Conservation (phyloP, 2,888 invertebrate genomes). For the Drosophila gaucha region DNA sequence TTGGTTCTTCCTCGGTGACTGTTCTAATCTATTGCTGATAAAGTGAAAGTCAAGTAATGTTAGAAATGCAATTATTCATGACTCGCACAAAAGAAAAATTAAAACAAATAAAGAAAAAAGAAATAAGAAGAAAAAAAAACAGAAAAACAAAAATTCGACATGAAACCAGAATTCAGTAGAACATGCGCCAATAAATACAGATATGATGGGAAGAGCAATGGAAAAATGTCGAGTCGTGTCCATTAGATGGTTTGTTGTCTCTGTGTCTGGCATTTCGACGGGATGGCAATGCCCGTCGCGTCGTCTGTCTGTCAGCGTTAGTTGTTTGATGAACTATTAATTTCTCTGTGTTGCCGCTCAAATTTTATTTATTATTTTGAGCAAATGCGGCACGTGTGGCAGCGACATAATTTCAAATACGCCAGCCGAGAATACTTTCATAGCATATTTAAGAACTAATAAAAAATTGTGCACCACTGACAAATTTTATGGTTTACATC, state of each 20-base stretch:
- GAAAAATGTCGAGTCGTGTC: constrained; percentile 32
- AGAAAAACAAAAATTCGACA: constrained; percentile 11
- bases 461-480: constrained; percentile 15
- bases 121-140: constrained; percentile 2
- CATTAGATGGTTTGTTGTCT: constrained; percentile 49
- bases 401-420: constrained; percentile 46
- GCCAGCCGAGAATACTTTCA: constrained; percentile 44
- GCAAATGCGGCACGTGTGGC: constrained; percentile 70
- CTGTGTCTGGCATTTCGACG: constrained; percentile 55
- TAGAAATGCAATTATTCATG: constrained; percentile 76
- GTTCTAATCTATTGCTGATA: constrained; percentile 70
- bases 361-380: constrained; percentile 56
- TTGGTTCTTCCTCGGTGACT: constrained; percentile 29
- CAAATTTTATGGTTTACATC: constrained; percentile 12
- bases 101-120: background rate
- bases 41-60: constrained; percentile 79
- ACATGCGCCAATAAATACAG: constrained; percentile 30
- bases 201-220: constrained; percentile 32
- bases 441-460: constrained; percentile 25
- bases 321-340: constrained; percentile 74
- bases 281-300: constrained; percentile 49
- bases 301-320: constrained; percentile 64
- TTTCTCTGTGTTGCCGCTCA: constrained; percentile 40
- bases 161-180: constrained; percentile 7
- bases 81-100: constrained; percentile 10